Base-by-base conservation (phyloP, 2,888 invertebrate species). In the Poecilus cupreus region DNA sequence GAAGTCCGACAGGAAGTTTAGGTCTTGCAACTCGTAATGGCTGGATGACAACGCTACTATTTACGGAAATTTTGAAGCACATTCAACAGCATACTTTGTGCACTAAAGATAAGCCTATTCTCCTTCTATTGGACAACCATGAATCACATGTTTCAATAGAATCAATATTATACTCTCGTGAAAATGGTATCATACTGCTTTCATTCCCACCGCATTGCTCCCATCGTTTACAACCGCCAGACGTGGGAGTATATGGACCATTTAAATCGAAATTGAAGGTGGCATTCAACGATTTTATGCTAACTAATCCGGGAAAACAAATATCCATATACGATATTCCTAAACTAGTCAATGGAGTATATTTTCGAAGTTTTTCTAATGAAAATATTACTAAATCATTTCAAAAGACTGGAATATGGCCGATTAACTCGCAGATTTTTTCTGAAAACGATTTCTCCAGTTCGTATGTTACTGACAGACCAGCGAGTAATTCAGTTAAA, bases 1-100 rank as follows among this genome's bases (percentile, higher is more conserved):
- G 84, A 43, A 84, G 83, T 3, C 84, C 85, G 1, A 32, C 81
- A 49, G 84, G 84, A 11, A 64, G 83, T 26, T 70, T 83, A 64
- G 84, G 83, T 16, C 80, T 78, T 26, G 84, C 83, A 6, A 6
- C 4, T 26, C 6, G 16, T n/a, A 2, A 6, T 2, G 54, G 54
- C 22, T 22, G 54, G 13, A 54, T 54, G 22, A 54, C 18, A 20
- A 54, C 8, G 4, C 3, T 5, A 10, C 54, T 54, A 10, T 54
- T 20, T 16, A 20, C 13, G 10, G 54, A 54, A 54, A 20, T 4
- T 16, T 54, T 54, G 2, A 39, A 39, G 10, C 39, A 39, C 39
- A 39, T 39, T 39, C 4, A 8, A 39, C 39, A 39, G 10, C 39
- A 39, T 39, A 39, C 39, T 8, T 39, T 39, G 39, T 39, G 39